Conservation (phyloP, 2,113 vertebrate species). For the Salvelinus namaycush region DNA sequence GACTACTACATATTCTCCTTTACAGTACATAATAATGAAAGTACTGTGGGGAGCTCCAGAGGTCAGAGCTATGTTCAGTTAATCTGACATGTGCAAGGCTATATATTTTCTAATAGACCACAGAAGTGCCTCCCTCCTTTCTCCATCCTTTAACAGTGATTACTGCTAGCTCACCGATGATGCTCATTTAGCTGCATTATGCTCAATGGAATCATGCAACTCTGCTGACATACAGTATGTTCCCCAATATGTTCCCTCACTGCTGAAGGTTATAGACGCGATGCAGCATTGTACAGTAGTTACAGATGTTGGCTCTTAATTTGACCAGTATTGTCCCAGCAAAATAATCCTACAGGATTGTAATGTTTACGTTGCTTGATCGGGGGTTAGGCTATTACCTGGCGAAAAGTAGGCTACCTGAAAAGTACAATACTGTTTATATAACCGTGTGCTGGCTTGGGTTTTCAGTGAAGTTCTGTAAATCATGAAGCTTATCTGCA, state of each 20-base stretch:
- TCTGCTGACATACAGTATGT: constrained; percentile 46
- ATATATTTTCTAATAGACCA: background rate
- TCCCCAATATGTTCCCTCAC: constrained; percentile 46
- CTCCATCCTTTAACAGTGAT: background rate
- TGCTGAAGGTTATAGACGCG: constrained; percentile 46
- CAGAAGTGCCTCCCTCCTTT: background rate
- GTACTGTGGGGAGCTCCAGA: background rate
- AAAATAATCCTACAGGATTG: background rate
- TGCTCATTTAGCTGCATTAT: constrained; percentile 31
- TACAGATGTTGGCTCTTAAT: too few species aligned
- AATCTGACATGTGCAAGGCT: background rate
- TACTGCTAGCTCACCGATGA: constrained; percentile 16
- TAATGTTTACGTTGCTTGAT: too few species aligned
- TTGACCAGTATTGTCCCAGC: background rate
- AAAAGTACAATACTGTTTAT: background rate
- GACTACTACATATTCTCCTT: background rate
- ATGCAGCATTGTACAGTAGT: background rate
- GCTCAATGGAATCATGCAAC: constrained; percentile 40
- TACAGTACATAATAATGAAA: background rate
- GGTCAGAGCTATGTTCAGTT: background rate
- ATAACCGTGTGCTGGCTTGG: background rate
- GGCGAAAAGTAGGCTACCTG: background rate
- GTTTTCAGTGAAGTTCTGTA: too few species aligned
- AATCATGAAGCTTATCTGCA: too few species aligned
- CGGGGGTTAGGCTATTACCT: too few species aligned